These are phyloP conservation scores for Thelaira solivaga DNA, from an alignment of 2,888 invertebrate species.

Conservation along the genomic window DNA sequence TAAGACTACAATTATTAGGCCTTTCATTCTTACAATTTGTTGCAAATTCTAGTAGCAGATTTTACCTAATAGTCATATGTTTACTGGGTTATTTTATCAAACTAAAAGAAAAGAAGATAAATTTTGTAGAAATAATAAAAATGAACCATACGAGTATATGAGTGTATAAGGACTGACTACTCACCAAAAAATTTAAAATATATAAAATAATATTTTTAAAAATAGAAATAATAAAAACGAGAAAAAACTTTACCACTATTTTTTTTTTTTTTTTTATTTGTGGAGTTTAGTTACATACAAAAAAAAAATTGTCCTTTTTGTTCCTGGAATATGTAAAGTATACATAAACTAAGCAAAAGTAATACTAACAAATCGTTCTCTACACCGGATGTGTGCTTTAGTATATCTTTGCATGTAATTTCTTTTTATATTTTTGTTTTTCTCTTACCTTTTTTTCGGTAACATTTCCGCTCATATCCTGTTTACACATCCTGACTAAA, in stretches of 20 bases:
- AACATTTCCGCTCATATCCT: constrained; percentile 62
- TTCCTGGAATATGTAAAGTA: constrained; percentile 2
- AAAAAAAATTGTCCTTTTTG: constrained; percentile 38
- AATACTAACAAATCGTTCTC: constrained; percentile 56
- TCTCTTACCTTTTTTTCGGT: constrained; percentile 6
- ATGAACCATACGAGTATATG: too few relatives aligned
- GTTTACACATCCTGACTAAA: constrained; percentile 58
- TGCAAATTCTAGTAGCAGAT: too few relatives aligned
- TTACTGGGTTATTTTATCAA: background rate
- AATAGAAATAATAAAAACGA: background rate
- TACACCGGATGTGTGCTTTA: constrained; percentile 54
- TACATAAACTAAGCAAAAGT: constrained; percentile 19
- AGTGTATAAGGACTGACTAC: too few relatives aligned
- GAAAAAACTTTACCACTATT: background rate
- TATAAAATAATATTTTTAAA: constrained; percentile 28
- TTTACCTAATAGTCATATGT: too few relatives aligned
- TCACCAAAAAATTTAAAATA: constrained; percentile 38
- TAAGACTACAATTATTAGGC: too few relatives aligned
- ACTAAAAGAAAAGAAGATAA: background rate
- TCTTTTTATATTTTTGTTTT: constrained; percentile 1
- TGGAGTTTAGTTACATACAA: background rate
- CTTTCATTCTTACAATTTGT: too few relatives aligned
- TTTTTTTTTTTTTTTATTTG: background rate
- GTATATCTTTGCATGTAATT: constrained; percentile 23
- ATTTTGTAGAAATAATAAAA: constrained; percentile 14